Evolutionary conservation across 2,797 vertebrate species (phyloP), one percentile per base, ranked within the genome.

Genomic region (Neosalanx taihuensis): DNA sequence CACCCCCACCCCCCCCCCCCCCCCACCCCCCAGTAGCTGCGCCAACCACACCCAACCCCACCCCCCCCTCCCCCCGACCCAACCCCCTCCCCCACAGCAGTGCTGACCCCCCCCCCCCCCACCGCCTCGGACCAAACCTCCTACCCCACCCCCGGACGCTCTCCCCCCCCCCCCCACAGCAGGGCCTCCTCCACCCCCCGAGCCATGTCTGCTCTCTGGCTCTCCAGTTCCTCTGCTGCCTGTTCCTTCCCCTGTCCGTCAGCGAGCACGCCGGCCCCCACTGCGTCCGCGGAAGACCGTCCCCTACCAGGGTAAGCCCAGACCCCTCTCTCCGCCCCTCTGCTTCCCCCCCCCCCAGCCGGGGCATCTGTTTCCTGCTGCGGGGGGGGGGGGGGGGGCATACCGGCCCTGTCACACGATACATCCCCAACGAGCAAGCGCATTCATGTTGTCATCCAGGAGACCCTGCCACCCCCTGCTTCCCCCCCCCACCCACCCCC

Each of bases 231-330:
- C 2, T 90, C 76, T 87, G 81, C 82, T 83, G 82, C 81, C 81
- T 89, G 77, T 77, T 91, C 77, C 79, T 90, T 66, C 81, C 76
- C 29, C 73, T 82, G 64, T 80, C 80, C 6, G 59, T 77, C 7
- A 53, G 81, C 73, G 69, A 71, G 6, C 61, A 76, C 73, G 64
- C 62, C 72, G 71, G 64, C 65, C 71, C 49, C 66, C 82, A 83
- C 64, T 85, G 81, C 78, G 51, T 83, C 71, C 92, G 35, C 87
- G 91, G 59, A 92, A 92, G 86, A 93, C 87, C 1, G 75, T 94
- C 71, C 80, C 77, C 51, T 91, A 84, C 83, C 81, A 81, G 74
- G 86, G 91, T 92, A 84, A 92, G 89, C 37, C 37, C 85, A 67
- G 10, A n/a, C 64, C 15, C 29, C 26, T 23, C 26, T 57, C 59